phyloP scores from a whole-genome alignment of 1,140 invertebrate genomes.

The Pogonomyrmex californicus region DNA sequence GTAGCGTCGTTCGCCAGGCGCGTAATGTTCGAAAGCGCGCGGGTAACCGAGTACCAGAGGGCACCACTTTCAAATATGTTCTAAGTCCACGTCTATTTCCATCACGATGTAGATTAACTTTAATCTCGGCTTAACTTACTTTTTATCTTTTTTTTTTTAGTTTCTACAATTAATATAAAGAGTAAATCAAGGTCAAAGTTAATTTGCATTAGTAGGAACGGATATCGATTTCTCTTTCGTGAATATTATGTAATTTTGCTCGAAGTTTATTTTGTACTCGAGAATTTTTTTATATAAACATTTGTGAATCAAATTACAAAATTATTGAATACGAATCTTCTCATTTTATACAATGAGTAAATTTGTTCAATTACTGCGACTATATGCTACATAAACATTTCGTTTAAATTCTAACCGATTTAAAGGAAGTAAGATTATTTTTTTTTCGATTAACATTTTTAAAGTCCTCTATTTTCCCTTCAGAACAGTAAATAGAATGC shows the following conservation, averaged over 20 bases:
- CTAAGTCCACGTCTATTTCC: no score
- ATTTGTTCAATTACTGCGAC: not conserved
- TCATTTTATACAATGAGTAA: not conserved
- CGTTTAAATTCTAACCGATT: not conserved
- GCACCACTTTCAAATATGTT: not conserved
- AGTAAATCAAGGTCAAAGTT: no score
- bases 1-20: constrained; percentile 62
- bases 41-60: not conserved
- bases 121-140: no score
- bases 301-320: not conserved
- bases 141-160: no score
- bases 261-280: not conserved
- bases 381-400: not conserved
- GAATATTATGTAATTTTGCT: not conserved
- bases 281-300: not conserved
- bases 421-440: not conserved
- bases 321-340: not conserved
- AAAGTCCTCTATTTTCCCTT: not conserved
- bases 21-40: constrained; percentile 11
- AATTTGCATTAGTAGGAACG: no score
- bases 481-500: not conserved
- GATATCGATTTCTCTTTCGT: not conserved
- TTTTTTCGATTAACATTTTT: not conserved
- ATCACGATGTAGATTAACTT: no score
- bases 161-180: no score